Conservation (phyloP, 2,888 invertebrate species). For the Latrodectus hesperus region DNA sequence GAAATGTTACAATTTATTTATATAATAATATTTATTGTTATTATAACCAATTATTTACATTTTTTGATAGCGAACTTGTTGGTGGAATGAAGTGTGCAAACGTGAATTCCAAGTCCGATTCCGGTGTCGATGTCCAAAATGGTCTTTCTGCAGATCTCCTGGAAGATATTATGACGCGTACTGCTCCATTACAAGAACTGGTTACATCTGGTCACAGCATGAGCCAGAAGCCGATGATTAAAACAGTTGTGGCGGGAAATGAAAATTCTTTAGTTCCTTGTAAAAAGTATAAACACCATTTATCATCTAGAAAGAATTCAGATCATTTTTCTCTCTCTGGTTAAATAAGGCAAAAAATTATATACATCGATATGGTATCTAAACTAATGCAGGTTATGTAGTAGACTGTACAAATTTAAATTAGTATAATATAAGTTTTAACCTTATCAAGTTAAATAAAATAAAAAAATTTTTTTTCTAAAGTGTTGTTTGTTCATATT, state of each 20-base stretch:
- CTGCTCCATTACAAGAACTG: conserved; percentile 91
- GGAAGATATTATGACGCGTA: conserved; percentile 92
- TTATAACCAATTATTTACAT: not conserved
- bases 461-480: too few species aligned
- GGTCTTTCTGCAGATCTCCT: conserved; percentile 90
- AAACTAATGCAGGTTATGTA: too few species aligned
- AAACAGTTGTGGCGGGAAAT: not conserved
- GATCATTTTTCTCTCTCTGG: too few species aligned
- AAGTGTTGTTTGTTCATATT: too few species aligned
- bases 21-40: too few species aligned
- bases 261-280: not conserved
- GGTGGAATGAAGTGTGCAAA: conserved; percentile 95
- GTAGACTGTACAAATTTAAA: too few species aligned
- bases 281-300: not conserved
- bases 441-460: too few species aligned
- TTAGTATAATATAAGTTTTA: too few species aligned
- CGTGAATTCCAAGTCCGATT: conserved; percentile 91
- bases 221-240: conserved; percentile 42
- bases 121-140: conserved; percentile 89
- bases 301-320: too few species aligned
- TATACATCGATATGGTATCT: too few species aligned
- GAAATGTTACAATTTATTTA: too few species aligned
- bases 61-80: conserved; percentile 84
- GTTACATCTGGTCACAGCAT: conserved; percentile 92
- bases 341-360: too few species aligned